Conservation (phyloP, 2,888 invertebrate genomes). For the Meliscaeva auricollis region DNA sequence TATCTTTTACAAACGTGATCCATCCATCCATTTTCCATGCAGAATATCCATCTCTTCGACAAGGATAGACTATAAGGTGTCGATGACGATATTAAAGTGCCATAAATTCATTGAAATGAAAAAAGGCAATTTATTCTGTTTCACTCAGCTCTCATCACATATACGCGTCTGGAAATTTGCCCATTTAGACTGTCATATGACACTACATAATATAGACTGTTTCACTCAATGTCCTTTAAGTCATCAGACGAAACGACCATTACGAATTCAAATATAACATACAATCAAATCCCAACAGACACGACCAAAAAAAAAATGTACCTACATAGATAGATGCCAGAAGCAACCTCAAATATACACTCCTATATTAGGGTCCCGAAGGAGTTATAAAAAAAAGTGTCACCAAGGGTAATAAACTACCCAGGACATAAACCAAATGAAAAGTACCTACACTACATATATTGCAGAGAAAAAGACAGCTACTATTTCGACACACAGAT, state of each 20-base stretch:
- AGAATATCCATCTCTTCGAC: neutral
- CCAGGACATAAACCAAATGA: constrained; percentile 57
- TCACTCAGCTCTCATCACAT: neutral
- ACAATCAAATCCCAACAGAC: constrained; percentile 56
- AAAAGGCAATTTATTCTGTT: constrained; percentile 39
- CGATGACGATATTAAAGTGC: constrained; percentile 20
- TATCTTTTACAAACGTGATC: constrained; percentile 9
- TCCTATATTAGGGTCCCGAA: neutral
- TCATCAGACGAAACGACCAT: constrained; percentile 32
- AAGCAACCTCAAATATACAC: constrained; percentile 28
- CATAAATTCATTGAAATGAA: constrained; percentile 52
- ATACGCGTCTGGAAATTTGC: constrained; percentile 31
- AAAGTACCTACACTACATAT: neutral
- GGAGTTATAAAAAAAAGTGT: constrained; percentile 35
- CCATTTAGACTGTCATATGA: constrained; percentile 18
- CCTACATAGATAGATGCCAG: neutral
- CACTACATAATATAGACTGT: constrained; percentile 22
- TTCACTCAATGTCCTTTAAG: constrained; percentile 8
- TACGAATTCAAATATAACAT: constrained; percentile 48
- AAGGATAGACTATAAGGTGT: neutral
- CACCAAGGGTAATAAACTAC: constrained; percentile 59
- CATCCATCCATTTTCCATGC: neutral
- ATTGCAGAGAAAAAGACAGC: constrained; percentile 1
- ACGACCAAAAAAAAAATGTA: neutral
- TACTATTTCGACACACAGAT: constrained; percentile 40